Evolutionary conservation across 2,113 vertebrate genomes (phyloP).

Genomic region (Tupaia chinensis): DNA sequence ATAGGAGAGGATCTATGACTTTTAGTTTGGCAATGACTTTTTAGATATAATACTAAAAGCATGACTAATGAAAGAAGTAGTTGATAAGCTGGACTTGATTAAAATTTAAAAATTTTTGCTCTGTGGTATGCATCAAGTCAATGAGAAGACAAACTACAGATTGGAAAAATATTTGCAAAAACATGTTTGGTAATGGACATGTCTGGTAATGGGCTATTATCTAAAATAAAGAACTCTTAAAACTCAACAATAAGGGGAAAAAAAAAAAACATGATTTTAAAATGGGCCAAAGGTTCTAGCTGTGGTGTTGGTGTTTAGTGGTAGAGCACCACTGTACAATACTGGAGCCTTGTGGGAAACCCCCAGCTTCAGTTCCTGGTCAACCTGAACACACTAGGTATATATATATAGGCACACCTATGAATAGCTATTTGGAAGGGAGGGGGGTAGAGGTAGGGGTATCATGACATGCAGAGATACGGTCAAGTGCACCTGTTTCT

Average conservation of each 20-base stretch:
- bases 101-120: background rate
- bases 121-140: background rate
- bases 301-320: no score
- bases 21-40: background rate
- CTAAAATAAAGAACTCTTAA: background rate
- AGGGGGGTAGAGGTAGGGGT: no score
- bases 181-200: background rate
- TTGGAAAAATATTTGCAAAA: background rate
- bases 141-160: background rate
- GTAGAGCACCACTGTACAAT: no score
- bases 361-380: no score
- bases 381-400: no score
- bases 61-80: background rate
- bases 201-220: background rate
- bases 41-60: background rate
- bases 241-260: background rate
- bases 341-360: no score
- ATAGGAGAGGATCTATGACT: background rate
- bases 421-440: no score
- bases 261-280: background rate
- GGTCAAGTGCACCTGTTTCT: no score
- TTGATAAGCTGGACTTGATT: background rate
- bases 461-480: no score
- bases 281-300: background rate
- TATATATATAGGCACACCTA: no score